Conservation (phyloP, 1,140 invertebrate species). For the Galleria mellonella region DNA sequence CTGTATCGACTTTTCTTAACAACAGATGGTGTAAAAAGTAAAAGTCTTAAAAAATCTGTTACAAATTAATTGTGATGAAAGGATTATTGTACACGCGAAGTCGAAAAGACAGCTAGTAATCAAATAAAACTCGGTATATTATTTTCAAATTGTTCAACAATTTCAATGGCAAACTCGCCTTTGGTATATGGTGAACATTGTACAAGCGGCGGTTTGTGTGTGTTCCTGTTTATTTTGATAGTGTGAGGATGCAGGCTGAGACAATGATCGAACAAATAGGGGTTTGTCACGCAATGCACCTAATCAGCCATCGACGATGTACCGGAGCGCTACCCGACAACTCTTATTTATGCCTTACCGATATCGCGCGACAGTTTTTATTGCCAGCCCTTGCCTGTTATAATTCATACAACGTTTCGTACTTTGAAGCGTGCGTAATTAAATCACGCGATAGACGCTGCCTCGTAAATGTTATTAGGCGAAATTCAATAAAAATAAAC, state of each 20-base stretch:
- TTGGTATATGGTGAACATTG: slow-evolving; percentile 2
- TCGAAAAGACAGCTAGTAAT: no score
- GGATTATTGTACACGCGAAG: no score
- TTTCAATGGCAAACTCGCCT: no score
- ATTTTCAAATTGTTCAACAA: no score
- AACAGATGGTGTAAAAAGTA: no score
- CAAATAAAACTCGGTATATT: no score
- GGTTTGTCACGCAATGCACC: slow-evolving; percentile 52
- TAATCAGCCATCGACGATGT: slow-evolving; percentile 59
- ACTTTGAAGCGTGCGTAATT: not conserved
- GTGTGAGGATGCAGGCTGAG: slow-evolving; percentile 38
- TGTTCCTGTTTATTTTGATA: slow-evolving; percentile 45
- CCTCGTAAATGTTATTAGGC: not conserved
- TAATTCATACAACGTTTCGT: slow-evolving; percentile 40
- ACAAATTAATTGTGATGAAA: no score
- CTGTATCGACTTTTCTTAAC: no score
- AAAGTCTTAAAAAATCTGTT: no score
- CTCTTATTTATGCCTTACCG: slow-evolving; percentile 56
- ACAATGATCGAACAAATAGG: slow-evolving; percentile 67
- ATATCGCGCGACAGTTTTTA: slow-evolving; percentile 52
- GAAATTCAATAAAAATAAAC: slow-evolving; percentile 1
- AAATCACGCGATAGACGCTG: slow-evolving; percentile 1
- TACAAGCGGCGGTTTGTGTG: slow-evolving; percentile 26
- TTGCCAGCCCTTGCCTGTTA: slow-evolving; percentile 31
- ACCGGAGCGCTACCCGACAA: slow-evolving; percentile 39